A percentile compares a stretch with the other conserved stretches of the same genome.
These are phyloP conservation scores for Puntigrus tetrazona DNA, from an alignment of 2,113 vertebrate genomes.

Conservation along the genomic window DNA sequence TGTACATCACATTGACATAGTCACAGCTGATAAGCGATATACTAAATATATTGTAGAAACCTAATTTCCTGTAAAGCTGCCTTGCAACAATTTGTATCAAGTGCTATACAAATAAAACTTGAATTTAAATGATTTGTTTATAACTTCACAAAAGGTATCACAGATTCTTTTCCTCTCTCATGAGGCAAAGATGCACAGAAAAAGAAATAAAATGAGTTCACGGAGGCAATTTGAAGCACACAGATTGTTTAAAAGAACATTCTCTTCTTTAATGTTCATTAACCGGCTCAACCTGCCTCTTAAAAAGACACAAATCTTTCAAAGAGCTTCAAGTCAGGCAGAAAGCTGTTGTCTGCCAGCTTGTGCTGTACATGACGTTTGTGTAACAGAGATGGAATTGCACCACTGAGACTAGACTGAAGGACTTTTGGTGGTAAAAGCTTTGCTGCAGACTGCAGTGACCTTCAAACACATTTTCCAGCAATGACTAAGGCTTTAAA, in stretches of 20 bases:
- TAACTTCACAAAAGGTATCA: background rate
- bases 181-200: constrained; percentile 9
- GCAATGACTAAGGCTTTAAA: background rate
- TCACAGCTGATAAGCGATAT: too few relatives aligned
- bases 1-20: too few relatives aligned
- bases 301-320: constrained; percentile 24
- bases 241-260: constrained; percentile 53
- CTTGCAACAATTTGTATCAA: too few relatives aligned
- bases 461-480: constrained; percentile 43
- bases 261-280: constrained; percentile 47
- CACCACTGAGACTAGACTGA: constrained; percentile 20
- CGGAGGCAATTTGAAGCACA: constrained; percentile 24
- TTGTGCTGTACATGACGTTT: constrained; percentile 18
- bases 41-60: too few relatives aligned
- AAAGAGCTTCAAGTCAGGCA: constrained; percentile 34
- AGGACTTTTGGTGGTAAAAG: constrained; percentile 37
- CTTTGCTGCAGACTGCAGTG: constrained; percentile 41
- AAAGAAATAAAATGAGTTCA: constrained; percentile 2
- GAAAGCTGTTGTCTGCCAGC: constrained; percentile 32
- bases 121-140: too few relatives aligned
- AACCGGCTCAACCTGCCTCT: constrained; percentile 42
- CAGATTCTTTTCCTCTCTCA: background rate
- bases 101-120: too few relatives aligned
- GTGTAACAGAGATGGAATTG: constrained; percentile 29
- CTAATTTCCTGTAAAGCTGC: too few relatives aligned